Percentiles rank a stretch among this genome's conserved stretches.
phyloP scores from a whole-genome alignment of 2,797 vertebrate species.

The Fratercula arctica region DNA sequence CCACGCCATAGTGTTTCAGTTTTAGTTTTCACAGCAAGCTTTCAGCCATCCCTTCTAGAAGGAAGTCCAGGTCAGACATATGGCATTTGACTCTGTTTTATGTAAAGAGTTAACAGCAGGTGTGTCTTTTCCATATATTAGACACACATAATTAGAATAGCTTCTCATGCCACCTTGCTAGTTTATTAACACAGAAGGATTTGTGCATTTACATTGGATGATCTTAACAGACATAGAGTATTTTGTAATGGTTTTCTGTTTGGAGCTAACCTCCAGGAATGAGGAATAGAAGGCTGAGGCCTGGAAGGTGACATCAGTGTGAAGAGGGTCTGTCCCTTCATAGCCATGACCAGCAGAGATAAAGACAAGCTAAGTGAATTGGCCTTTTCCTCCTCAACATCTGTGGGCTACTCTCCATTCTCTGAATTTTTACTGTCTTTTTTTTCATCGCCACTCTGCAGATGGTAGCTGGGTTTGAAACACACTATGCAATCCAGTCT shows the following conservation, averaged over 20 bases:
- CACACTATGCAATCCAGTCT: neutral
- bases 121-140: neutral
- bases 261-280: neutral
- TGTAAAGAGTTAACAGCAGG: neutral
- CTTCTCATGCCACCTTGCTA: neutral
- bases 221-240: neutral
- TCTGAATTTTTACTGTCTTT: neutral
- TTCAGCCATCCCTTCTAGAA: neutral
- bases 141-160: neutral
- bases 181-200: neutral
- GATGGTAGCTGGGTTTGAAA: neutral
- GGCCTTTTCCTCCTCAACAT: neutral
- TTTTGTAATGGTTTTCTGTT: neutral
- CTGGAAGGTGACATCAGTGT: neutral
- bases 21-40: neutral
- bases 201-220: neutral
- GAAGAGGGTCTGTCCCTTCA: neutral
- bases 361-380: neutral
- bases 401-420: neutral
- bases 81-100: constrained; percentile 22
- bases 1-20: neutral
- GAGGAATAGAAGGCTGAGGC: neutral
- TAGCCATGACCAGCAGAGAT: neutral
- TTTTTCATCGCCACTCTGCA: neutral
- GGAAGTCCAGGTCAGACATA: constrained; percentile 18